These are phyloP conservation scores for Cyphomyrus discorhynchus DNA, from an alignment of 2,113 vertebrate genomes.

Conservation along the genomic window DNA sequence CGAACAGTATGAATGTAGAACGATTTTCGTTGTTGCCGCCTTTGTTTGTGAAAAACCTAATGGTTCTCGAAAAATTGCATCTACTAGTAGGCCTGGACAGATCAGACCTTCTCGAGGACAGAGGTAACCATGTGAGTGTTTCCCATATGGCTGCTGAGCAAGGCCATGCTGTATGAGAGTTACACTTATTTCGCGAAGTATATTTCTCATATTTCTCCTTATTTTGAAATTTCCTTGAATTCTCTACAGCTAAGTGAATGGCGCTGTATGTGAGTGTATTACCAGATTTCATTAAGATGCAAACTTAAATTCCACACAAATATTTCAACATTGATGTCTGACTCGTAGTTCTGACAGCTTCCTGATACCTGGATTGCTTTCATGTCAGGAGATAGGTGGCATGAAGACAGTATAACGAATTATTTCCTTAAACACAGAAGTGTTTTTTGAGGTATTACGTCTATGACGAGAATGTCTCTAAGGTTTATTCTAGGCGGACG, in stretches of 20 bases:
- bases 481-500: not conserved
- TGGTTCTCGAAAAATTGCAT: not conserved
- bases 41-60: not conserved
- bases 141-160: not conserved
- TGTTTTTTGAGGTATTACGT: not conserved
- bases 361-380: not conserved
- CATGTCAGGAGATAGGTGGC: not conserved
- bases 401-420: not conserved
- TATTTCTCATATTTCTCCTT: not conserved
- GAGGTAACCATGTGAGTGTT: not conserved
- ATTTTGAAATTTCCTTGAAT: not conserved
- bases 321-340: not conserved
- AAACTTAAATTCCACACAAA: not conserved
- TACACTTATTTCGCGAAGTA: not conserved
- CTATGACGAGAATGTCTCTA: constrained; percentile 46
- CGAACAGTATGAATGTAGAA: not conserved
- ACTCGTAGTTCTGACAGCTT: not conserved
- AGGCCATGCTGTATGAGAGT: not conserved
- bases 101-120: not conserved
- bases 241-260: not conserved
- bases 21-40: not conserved
- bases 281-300: not conserved
- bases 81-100: not conserved
- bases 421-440: not conserved
- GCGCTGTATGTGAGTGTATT: not conserved